Base-by-base conservation (phyloP, 2,888 invertebrate species). In the Sicus ferrugineus region DNA sequence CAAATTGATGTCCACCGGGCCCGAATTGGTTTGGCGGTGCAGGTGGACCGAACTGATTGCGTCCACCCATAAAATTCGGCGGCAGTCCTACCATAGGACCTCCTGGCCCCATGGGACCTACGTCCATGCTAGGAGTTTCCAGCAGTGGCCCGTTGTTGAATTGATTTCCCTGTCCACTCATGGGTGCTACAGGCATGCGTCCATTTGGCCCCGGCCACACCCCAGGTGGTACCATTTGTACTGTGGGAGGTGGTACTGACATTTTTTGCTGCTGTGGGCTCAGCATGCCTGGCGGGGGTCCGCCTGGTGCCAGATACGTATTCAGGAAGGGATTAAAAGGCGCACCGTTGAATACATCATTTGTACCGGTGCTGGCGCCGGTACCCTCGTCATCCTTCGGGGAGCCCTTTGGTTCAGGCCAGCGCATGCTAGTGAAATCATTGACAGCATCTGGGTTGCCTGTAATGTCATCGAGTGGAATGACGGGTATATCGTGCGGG, bases 381-480 rank as follows among this genome's bases (percentile, higher is more conserved):
- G 72, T 59, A 26, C 74, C 69, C 11, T 83, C 83, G 7, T 70
- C 74, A 31, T 74, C 80, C 5, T 88, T 87, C 38, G 90, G 88
- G 6, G 89, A 88, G 14, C 90, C 90, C 81, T 93, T 93, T 0
- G 95, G 92, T 83, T 94, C 94, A 1, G 95, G 95, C 95, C 95
- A 95, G 0, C 92, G 90, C 82, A 91, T 89, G 67, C 87, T 88
- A 69, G 92, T 89, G 78, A 92, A 92, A 82, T 95, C 94, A 79
- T 92, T 92, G 21, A 92, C 88, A 73, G 91, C 91, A 78, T 94
- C 94, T 72, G 92, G 92, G 82, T 92, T 92, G 7, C 94, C 94
- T 0, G 93, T 91, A 5, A 92, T 89, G 86, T 97, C 97, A 74
- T 96, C 96, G 67, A 96, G 86, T 0, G 97, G 97, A 84, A 97